Evolutionary conservation across 2,797 vertebrate species (phyloP).

Genomic region (Clarias fuscus): DNA sequence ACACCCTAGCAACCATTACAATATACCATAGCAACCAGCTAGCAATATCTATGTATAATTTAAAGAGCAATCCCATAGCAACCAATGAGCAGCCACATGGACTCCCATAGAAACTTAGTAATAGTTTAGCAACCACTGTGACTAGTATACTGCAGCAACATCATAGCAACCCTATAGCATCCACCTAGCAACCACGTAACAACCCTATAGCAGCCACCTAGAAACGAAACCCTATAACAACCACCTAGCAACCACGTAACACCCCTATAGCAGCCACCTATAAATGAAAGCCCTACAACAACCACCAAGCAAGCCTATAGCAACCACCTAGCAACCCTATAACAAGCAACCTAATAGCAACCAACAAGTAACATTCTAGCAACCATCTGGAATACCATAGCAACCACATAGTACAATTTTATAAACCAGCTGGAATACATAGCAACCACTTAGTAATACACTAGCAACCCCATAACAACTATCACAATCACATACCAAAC

Average conservation of each 20-base stretch:
- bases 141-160: no score
- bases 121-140: not conserved
- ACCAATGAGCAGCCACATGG: not conserved
- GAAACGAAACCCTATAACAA: not conserved
- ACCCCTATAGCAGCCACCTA: not conserved
- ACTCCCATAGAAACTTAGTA: not conserved
- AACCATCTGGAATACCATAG: not conserved
- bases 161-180: not conserved
- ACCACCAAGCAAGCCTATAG: not conserved
- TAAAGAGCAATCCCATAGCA: not conserved
- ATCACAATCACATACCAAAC: no score
- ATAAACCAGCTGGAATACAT: no score
- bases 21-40: not conserved
- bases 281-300: not conserved
- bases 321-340: not conserved
- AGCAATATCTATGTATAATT: not conserved
- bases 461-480: no score
- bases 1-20: not conserved
- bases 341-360: not conserved
- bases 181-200: not conserved
- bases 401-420: not conserved
- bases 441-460: no score
- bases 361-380: not conserved
- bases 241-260: not conserved
- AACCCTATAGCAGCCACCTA: not conserved